A percentile compares a stretch with the other conserved stretches of the same genome.
Conservation (phyloP, 2,113 vertebrate genomes). For the Macrotis lagotis region DNA sequence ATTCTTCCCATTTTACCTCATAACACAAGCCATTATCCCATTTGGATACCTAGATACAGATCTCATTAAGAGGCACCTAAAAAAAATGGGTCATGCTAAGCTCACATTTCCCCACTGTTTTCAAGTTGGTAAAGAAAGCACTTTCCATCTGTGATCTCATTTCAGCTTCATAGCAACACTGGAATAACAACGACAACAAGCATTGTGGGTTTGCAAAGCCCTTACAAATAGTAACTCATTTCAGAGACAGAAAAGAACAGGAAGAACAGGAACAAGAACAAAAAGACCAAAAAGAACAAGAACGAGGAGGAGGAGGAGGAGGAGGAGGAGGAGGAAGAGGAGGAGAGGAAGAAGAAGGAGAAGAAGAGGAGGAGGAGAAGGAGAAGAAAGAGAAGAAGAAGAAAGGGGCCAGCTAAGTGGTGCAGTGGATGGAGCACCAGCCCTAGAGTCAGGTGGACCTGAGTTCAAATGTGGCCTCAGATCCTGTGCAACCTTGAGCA, state of each 20-base stretch:
- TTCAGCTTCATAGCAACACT: neutral
- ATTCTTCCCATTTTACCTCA: neutral
- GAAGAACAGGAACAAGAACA: too few relatives aligned
- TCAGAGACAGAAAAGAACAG: neutral
- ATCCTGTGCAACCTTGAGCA: too few relatives aligned
- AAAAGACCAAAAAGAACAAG: too few relatives aligned
- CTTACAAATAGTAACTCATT: neutral
- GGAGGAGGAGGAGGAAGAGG: too few relatives aligned
- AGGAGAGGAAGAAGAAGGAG: too few relatives aligned
- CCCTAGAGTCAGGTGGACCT: too few relatives aligned
- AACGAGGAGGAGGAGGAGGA: neutral
- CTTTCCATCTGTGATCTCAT: neutral
- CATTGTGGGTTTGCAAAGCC: neutral
- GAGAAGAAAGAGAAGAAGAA: too few relatives aligned
- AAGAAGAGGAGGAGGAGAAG: too few relatives aligned
- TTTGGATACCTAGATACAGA: neutral
- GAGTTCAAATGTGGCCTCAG: too few relatives aligned
- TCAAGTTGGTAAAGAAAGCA: neutral
- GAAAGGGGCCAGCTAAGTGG: too few relatives aligned
- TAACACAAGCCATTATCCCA: neutral
- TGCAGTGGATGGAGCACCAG: too few relatives aligned
- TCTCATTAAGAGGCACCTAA: neutral
- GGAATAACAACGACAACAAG: neutral
- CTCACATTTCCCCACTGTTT: neutral
- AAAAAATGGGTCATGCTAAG: neutral